A percentile compares a stretch with the other conserved stretches of the same genome.
Conservation (phyloP, 1,140 invertebrate genomes). For the silkworm (Bombyx mori) region DNA sequence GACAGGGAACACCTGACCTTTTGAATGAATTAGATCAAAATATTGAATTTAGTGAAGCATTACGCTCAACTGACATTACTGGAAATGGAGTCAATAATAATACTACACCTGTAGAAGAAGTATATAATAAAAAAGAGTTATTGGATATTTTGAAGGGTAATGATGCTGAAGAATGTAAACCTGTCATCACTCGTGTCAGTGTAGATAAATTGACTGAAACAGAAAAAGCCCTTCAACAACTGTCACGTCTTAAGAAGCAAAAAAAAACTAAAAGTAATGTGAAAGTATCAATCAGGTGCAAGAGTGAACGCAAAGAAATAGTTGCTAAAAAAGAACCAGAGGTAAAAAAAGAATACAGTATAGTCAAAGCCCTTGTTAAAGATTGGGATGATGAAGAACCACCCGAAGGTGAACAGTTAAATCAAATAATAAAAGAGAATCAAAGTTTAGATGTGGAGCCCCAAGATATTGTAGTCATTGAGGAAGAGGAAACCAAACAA, state of each 20-base stretch:
- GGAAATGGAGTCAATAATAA: slow-evolving; percentile 52
- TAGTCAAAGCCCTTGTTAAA: slow-evolving; percentile 53
- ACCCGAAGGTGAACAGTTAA: slow-evolving; percentile 20
- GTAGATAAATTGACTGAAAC: slow-evolving; percentile 18
- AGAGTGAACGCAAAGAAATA: slow-evolving; percentile 11
- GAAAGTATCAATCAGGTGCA: slow-evolving; percentile 9
- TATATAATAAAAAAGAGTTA: slow-evolving; percentile 62
- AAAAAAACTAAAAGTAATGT: slow-evolving; percentile 11
- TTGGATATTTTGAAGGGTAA: slow-evolving; percentile 62
- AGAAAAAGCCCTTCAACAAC: slow-evolving; percentile 45
- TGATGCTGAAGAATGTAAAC: slow-evolving; percentile 25
- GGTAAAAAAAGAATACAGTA: slow-evolving; percentile 29
- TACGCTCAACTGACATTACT: slow-evolving; percentile 38
- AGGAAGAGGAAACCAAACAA: slow-evolving; percentile 18
- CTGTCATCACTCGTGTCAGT: too few species aligned
- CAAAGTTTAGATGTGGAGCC: slow-evolving; percentile 5
- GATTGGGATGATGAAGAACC: slow-evolving; percentile 63
- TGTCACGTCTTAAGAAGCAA: slow-evolving; percentile 28
- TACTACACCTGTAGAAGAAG: slow-evolving; percentile 38
- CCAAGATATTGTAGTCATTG: slow-evolving; percentile 3
- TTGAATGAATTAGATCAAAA: slow-evolving; percentile 46
- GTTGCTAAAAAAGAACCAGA: slow-evolving; percentile 3
- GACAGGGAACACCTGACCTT: slow-evolving; percentile 36
- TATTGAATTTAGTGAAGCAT: slow-evolving; percentile 56
- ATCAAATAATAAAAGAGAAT: slow-evolving; percentile 22